Percentiles rank a stretch among this genome's conserved stretches.
phyloP scores from a whole-genome alignment of 2,797 vertebrate genomes.

The Chloroceryle inda region DNA sequence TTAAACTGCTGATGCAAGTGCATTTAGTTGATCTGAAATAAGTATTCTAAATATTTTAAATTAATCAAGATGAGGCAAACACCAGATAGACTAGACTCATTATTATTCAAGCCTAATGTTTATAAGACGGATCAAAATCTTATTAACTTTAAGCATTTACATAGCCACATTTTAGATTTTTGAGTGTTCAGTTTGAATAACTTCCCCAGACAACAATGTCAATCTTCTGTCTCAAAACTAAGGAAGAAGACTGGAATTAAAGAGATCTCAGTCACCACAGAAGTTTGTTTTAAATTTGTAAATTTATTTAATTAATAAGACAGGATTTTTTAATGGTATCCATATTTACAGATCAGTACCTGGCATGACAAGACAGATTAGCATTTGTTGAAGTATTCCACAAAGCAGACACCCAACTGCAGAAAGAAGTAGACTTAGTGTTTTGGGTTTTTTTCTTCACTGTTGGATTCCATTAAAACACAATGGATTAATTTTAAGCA shows the following conservation, averaged over 20 bases:
- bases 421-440: not conserved
- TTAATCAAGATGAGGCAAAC: not conserved
- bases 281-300: not conserved
- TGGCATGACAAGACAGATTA: not conserved
- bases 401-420: not conserved
- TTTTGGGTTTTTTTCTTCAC: too few species aligned
- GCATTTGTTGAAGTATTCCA: not conserved
- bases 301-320: not conserved
- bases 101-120: not conserved
- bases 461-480: not conserved
- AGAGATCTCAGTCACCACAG: not conserved
- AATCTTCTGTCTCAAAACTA: not conserved
- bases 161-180: not conserved
- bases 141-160: not conserved
- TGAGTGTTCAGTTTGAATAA: not conserved
- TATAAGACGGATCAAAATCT: not conserved
- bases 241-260: not conserved
- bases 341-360: not conserved
- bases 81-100: not conserved
- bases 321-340: not conserved
- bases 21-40: not conserved
- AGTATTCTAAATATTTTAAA: not conserved
- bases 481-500: conserved; percentile 25
- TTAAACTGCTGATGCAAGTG: not conserved
- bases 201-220: not conserved